Percentiles rank a stretch among this genome's conserved stretches.
These are phyloP conservation scores for Thunnus thynnus DNA, from an alignment of 2,113 vertebrate genomes.

Conservation along the genomic window DNA sequence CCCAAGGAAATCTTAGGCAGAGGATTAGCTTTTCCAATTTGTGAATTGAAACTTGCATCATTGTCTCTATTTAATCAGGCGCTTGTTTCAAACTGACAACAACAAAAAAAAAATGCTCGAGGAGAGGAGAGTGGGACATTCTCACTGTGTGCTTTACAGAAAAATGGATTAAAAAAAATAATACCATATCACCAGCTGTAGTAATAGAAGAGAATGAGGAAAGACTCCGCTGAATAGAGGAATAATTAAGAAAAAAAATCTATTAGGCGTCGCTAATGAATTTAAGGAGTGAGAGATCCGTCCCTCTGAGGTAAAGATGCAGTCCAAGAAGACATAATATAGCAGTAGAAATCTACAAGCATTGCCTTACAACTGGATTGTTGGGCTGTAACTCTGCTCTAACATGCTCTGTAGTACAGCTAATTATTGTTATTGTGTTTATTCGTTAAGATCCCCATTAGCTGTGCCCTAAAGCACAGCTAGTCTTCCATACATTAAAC, in stretches of 20 bases:
- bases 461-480: no score
- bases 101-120: conserved; percentile 30
- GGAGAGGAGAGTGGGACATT: conserved; percentile 10
- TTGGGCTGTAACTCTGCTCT: not conserved
- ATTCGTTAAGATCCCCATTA: no score
- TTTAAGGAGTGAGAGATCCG: conserved; percentile 49
- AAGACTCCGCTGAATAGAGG: conserved; percentile 38
- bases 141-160: conserved; percentile 10
- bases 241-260: conserved; percentile 44
- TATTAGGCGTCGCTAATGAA: conserved; percentile 70
- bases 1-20: conserved; percentile 68
- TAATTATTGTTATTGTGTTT: not conserved
- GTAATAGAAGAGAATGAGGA: conserved; percentile 49
- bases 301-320: conserved; percentile 60
- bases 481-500: no score
- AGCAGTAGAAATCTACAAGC: conserved; percentile 13
- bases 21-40: conserved; percentile 77
- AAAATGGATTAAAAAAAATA: conserved; percentile 53
- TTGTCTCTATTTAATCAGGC: conserved; percentile 73
- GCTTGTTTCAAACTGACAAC: conserved; percentile 61
- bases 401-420: not conserved
- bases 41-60: conserved; percentile 71
- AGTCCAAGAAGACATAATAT: conserved; percentile 40
- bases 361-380: not conserved
- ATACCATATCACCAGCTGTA: conserved; percentile 47